Percentiles rank a stretch among this genome's conserved stretches.
These are phyloP conservation scores for Girardinichthys multiradiatus DNA, from an alignment of 2,113 vertebrate species.

Conservation along the genomic window DNA sequence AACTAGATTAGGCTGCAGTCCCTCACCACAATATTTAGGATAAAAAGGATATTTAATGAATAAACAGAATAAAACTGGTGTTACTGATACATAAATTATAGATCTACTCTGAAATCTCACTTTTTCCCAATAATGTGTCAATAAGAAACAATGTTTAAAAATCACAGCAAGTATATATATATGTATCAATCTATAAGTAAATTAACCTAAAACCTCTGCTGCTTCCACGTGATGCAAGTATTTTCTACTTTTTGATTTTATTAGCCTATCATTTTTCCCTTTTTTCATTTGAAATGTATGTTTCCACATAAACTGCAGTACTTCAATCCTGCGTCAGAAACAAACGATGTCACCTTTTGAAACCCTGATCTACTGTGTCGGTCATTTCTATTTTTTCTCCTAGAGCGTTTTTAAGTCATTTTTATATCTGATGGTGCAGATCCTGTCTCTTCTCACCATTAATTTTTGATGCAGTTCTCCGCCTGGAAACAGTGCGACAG, in stretches of 20 bases:
- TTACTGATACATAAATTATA: too few relatives aligned
- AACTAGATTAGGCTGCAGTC: too few relatives aligned
- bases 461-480: slow-evolving; percentile 69
- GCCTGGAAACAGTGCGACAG: slow-evolving; percentile 69
- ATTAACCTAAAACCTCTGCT: background rate
- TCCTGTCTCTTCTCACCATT: slow-evolving; percentile 41
- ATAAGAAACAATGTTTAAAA: too few relatives aligned
- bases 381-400: slow-evolving; percentile 15
- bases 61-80: too few relatives aligned
- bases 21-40: too few relatives aligned
- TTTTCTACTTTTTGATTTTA: background rate
- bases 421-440: slow-evolving; percentile 46
- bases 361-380: slow-evolving; percentile 5
- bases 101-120: too few relatives aligned
- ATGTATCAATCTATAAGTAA: background rate
- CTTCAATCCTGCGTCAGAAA: slow-evolving; percentile 5
- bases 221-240: background rate
- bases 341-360: background rate
- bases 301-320: background rate
- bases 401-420: slow-evolving; percentile 30
- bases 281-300: background rate
- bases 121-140: too few relatives aligned
- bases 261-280: background rate
- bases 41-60: too few relatives aligned
- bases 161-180: background rate